These are phyloP conservation scores for Ctenochaetus hawaiiensis DNA, from an alignment of 2,797 vertebrate species.

Conservation along the genomic window DNA sequence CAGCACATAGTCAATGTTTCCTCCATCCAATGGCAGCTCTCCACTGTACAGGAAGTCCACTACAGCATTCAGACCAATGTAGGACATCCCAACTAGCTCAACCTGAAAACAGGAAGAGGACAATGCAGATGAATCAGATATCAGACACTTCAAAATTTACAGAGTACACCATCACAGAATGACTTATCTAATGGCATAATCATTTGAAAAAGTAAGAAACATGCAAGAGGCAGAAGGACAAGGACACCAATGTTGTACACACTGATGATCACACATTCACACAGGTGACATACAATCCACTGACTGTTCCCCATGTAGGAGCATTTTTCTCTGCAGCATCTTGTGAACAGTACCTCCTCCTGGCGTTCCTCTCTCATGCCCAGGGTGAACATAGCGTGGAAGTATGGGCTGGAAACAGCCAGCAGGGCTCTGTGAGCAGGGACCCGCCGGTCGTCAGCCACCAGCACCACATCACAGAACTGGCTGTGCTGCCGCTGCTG, in stretches of 20 bases:
- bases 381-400: constrained; percentile 97
- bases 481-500: constrained; percentile 90
- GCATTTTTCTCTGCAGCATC: background rate
- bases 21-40: constrained; percentile 90
- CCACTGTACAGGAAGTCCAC: constrained; percentile 95
- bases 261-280: too few relatives aligned
- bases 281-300: too few relatives aligned
- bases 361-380: constrained; percentile 95
- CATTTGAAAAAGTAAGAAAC: too few relatives aligned
- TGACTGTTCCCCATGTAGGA: too few relatives aligned
- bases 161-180: too few relatives aligned
- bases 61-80: constrained; percentile 90
- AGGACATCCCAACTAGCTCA: constrained; percentile 92
- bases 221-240: too few relatives aligned
- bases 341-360: constrained; percentile 79
- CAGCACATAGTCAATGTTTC: constrained; percentile 91
- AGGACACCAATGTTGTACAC: too few relatives aligned
- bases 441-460: constrained; percentile 88
- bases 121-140: too few relatives aligned
- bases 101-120: constrained; percentile 74
- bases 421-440: constrained; percentile 93
- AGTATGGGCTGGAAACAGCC: constrained; percentile 94
- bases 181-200: too few relatives aligned
- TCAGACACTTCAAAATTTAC: background rate
- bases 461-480: constrained; percentile 93